These are phyloP conservation scores for Ameiurus melas DNA, from an alignment of 2,113 vertebrate genomes.

Conservation along the genomic window DNA sequence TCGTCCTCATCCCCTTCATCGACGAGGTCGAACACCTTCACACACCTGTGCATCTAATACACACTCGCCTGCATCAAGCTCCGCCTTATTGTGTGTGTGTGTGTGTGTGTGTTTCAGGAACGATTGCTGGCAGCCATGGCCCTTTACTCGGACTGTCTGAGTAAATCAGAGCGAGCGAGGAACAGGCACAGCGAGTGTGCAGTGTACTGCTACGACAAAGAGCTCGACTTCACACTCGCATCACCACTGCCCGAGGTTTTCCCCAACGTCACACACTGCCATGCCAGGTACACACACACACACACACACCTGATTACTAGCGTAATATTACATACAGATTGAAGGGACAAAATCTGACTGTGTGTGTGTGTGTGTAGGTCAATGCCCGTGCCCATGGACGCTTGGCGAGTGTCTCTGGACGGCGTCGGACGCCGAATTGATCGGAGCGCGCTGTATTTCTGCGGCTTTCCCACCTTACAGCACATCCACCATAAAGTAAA, in stretches of 20 bases:
- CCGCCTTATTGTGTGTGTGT: neutral
- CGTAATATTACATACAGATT: neutral
- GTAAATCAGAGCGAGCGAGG: slow-evolving; percentile 80
- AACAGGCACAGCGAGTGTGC: slow-evolving; percentile 89
- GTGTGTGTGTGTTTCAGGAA: slow-evolving; percentile 71
- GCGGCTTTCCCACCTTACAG: slow-evolving; percentile 94
- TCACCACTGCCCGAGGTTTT: slow-evolving; percentile 86
- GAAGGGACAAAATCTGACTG: neutral
- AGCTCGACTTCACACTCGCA: slow-evolving; percentile 74
- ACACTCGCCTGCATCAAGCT: neutral
- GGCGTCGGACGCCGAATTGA: slow-evolving; percentile 78
- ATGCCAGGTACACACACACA: slow-evolving; percentile 73
- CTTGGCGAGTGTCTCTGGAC: slow-evolving; percentile 83
- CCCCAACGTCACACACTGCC: slow-evolving; percentile 80
- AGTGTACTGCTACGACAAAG: slow-evolving; percentile 78
- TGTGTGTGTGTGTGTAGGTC: slow-evolving; percentile 67
- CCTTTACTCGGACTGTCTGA: slow-evolving; percentile 76
- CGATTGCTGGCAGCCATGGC: slow-evolving; percentile 91
- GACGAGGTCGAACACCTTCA: slow-evolving; percentile 78
- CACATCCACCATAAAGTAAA: slow-evolving; percentile 94
- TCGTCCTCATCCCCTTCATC: slow-evolving; percentile 97
- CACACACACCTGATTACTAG: neutral
- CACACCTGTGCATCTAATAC: neutral
- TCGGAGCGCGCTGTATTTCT: slow-evolving; percentile 87
- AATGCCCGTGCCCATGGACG: slow-evolving; percentile 83